Conservation (phyloP, 2,888 invertebrate genomes). For the Oxystoma pomonae region DNA sequence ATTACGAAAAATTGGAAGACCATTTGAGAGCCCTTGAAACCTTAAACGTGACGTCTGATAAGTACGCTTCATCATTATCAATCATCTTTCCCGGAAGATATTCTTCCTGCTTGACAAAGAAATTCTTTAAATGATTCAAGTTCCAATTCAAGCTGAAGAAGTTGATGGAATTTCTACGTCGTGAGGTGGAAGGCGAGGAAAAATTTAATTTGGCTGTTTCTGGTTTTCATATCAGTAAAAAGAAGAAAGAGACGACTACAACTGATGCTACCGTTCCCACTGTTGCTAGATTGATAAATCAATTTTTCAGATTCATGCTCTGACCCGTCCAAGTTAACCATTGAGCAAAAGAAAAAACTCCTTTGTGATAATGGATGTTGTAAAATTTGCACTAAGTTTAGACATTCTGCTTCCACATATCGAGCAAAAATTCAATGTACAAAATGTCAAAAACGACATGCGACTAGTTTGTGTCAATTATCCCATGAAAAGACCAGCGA, state of each 20-base stretch:
- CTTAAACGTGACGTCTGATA: constrained; percentile 7
- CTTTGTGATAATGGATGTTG: neutral
- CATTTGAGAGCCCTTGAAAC: constrained; percentile 11
- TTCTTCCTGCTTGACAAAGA: constrained; percentile 8
- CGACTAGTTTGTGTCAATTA: neutral
- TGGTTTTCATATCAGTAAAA: constrained; percentile 1
- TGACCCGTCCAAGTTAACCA: neutral
- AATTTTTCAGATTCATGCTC: too few relatives aligned
- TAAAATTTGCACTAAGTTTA: neutral
- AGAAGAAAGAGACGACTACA: neutral
- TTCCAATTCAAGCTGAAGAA: neutral
- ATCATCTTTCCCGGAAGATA: constrained; percentile 12
- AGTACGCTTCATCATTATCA: constrained; percentile 15
- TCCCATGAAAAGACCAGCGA: neutral
- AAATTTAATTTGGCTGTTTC: constrained; percentile 6
- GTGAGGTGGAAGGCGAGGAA: constrained; percentile 13
- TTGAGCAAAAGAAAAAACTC: neutral
- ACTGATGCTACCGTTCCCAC: neutral
- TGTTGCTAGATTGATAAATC: neutral
- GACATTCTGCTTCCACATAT: neutral
- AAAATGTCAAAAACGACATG: too few relatives aligned
- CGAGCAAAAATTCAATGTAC: too few relatives aligned
- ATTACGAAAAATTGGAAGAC: constrained; percentile 12
- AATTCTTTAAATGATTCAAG: neutral
- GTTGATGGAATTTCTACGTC: constrained; percentile 8